phyloP scores from a whole-genome alignment of 2,888 invertebrate species.

The Machimus rusticus region DNA sequence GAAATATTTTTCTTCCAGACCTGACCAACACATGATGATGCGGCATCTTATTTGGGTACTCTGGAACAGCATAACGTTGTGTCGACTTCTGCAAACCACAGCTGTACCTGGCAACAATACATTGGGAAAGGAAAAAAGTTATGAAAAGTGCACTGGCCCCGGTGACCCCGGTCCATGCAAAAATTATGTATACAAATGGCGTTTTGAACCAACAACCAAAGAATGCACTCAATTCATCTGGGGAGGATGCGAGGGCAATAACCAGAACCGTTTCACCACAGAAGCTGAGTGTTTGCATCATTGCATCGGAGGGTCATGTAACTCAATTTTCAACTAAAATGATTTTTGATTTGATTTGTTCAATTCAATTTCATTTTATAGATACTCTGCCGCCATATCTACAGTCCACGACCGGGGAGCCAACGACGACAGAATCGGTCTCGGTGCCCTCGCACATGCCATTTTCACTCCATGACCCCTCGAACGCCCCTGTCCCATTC shows the following conservation, averaged over 20 bases:
- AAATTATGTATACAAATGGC: slow-evolving; percentile 73
- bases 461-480: slow-evolving; percentile 48
- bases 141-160: slow-evolving; percentile 62
- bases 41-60: slow-evolving; percentile 44
- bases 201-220: slow-evolving; percentile 67
- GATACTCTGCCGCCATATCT: slow-evolving; percentile 67
- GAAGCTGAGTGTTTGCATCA: slow-evolving; percentile 72
- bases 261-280: slow-evolving; percentile 72
- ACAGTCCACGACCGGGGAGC: slow-evolving; percentile 63
- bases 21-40: slow-evolving; percentile 42
- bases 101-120: slow-evolving; percentile 49
- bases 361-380: slow-evolving; percentile 50
- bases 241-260: slow-evolving; percentile 75
- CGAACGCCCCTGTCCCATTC: slow-evolving; percentile 69
- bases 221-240: slow-evolving; percentile 71
- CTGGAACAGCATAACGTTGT: slow-evolving; percentile 18
- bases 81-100: slow-evolving; percentile 30
- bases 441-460: slow-evolving; percentile 44
- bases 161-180: slow-evolving; percentile 68
- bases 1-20: background rate
- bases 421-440: slow-evolving; percentile 66
- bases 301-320: slow-evolving; percentile 70
- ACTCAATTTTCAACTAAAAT: slow-evolving; percentile 51
- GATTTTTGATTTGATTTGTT: slow-evolving; percentile 24
- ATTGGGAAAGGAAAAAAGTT: slow-evolving; percentile 57